Evolutionary conservation across 2,797 vertebrate species (phyloP).

Genomic region (Phoxinus dragarum): DNA sequence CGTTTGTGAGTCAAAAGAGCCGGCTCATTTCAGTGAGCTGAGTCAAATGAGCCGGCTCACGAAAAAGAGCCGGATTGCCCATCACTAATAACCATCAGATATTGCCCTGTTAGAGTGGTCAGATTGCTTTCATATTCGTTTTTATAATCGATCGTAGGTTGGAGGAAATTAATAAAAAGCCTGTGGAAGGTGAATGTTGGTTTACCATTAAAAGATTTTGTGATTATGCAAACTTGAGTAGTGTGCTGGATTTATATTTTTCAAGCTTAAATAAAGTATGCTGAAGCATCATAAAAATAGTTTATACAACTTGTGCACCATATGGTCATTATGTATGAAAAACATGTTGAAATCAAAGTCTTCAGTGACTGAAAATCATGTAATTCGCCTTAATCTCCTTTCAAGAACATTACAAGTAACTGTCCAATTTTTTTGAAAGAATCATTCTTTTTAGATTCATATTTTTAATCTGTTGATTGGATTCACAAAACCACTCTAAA

Average conservation of each 20-base stretch:
- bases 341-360: not conserved
- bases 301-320: not conserved
- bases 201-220: too few relatives aligned
- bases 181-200: not conserved
- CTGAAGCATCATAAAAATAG: not conserved
- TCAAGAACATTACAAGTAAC: not conserved
- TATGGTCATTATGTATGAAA: not conserved
- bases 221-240: too few relatives aligned
- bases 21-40: too few relatives aligned
- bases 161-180: not conserved
- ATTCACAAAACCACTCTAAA: not conserved
- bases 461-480: not conserved
- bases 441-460: not conserved
- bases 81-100: not conserved
- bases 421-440: not conserved
- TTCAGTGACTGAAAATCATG: not conserved
- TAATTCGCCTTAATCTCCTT: not conserved
- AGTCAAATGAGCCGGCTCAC: too few relatives aligned
- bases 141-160: not conserved
- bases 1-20: too few relatives aligned
- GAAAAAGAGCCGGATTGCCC: too few relatives aligned
- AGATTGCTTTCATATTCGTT: not conserved
- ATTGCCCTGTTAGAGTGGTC: not conserved
- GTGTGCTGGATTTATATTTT: too few relatives aligned
- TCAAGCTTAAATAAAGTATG: not conserved